These are phyloP conservation scores for Cygnus olor DNA, from an alignment of 2,797 vertebrate genomes.

Conservation along the genomic window DNA sequence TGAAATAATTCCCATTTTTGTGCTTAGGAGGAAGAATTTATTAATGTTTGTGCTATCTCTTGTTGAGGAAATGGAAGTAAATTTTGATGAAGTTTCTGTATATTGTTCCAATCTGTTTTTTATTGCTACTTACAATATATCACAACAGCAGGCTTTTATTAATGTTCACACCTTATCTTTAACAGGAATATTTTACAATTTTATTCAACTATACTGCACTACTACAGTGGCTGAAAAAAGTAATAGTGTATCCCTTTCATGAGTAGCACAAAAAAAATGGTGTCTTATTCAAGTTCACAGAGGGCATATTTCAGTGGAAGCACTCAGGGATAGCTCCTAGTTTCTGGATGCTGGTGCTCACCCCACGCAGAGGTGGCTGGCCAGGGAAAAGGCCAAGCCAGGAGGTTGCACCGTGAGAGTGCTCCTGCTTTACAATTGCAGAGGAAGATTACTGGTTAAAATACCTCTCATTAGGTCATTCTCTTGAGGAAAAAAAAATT, in stretches of 20 bases:
- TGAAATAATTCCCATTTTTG: slow-evolving; percentile 5
- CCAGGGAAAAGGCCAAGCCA: background rate
- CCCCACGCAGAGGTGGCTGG: accelerated
- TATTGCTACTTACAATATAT: background rate
- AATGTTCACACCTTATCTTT: background rate
- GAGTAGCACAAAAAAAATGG: background rate
- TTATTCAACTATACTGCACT: background rate
- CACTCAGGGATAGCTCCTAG: background rate
- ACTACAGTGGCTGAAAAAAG: too few relatives aligned
- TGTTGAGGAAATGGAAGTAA: background rate
- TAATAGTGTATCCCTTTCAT: background rate
- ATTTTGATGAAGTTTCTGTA: background rate
- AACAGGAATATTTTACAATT: background rate
- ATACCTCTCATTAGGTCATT: background rate
- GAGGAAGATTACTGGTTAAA: background rate
- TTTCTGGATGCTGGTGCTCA: background rate
- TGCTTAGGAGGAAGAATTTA: background rate
- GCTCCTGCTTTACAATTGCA: background rate
- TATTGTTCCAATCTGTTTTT: background rate
- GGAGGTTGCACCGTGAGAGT: background rate
- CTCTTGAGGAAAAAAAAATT: background rate
- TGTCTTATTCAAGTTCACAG: background rate
- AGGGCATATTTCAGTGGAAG: background rate
- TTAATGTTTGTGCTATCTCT: background rate
- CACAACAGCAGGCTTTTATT: background rate